Percentiles rank a stretch among this genome's conserved stretches.
These are phyloP conservation scores for Scatophagus argus DNA, from an alignment of 2,113 vertebrate genomes.

Conservation along the genomic window DNA sequence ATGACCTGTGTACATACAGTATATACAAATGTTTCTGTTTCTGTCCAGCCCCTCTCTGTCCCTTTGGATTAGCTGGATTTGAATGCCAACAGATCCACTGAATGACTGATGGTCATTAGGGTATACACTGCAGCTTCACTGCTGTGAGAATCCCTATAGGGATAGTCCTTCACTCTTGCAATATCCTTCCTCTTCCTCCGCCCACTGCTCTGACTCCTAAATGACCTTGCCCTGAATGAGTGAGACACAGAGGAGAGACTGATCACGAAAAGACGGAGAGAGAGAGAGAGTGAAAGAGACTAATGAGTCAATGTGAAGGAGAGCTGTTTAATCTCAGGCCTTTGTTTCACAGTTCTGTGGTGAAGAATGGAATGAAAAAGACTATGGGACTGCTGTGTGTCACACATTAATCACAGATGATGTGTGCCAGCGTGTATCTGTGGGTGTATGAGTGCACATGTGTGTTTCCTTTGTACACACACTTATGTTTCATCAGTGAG, in stretches of 20 bases:
- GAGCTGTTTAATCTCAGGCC: slow-evolving; percentile 71
- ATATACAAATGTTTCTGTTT: background rate
- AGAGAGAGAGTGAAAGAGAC: slow-evolving; percentile 57
- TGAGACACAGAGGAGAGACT: slow-evolving; percentile 51
- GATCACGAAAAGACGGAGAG: slow-evolving; percentile 57
- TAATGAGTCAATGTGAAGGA: slow-evolving; percentile 72
- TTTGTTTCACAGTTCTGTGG: slow-evolving; percentile 68
- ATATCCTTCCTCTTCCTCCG: slow-evolving; percentile 42
- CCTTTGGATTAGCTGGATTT: slow-evolving; percentile 24
- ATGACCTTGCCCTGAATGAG: slow-evolving; percentile 74
- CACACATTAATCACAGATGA: slow-evolving; percentile 61
- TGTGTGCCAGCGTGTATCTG: slow-evolving; percentile 19
- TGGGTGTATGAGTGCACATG: background rate
- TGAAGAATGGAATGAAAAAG: slow-evolving; percentile 67
- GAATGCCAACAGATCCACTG: slow-evolving; percentile 48
- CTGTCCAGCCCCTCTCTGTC: background rate
- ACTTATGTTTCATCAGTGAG: slow-evolving; percentile 18
- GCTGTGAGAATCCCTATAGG: slow-evolving; percentile 47
- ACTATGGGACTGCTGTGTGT: slow-evolving; percentile 32
- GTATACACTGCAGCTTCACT: slow-evolving; percentile 27
- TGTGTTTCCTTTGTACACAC: slow-evolving; percentile 1
- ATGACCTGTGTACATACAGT: slow-evolving; percentile 3
- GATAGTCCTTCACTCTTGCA: slow-evolving; percentile 32
- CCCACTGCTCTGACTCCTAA: slow-evolving; percentile 58
- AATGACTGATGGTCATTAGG: slow-evolving; percentile 37